These are phyloP conservation scores for Elaphurus davidianus DNA, from an alignment of 2,113 vertebrate genomes.

Conservation along the genomic window DNA sequence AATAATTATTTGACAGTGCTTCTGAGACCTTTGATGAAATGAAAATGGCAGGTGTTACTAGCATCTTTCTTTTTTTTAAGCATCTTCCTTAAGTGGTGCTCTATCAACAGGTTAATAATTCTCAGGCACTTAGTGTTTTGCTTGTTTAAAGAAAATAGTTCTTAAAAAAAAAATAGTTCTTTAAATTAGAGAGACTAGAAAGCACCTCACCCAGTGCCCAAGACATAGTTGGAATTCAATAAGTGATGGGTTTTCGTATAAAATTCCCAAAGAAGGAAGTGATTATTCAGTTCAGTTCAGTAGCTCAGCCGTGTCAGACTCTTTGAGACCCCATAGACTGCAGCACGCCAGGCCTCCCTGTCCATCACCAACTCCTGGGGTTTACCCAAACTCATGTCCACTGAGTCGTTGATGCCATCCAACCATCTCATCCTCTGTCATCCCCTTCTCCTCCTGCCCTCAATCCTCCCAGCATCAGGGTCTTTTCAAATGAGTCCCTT, in stretches of 20 bases:
- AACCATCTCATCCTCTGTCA: background rate
- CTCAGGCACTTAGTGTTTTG: background rate
- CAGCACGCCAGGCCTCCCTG: background rate
- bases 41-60: background rate
- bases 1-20: conserved; percentile 5
- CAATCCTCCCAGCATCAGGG: background rate
- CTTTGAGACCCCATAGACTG: background rate
- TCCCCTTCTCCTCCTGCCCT: background rate
- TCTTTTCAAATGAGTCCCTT: background rate
- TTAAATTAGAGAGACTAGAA: background rate
- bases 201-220: background rate
- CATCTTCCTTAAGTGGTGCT: background rate
- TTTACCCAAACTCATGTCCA: background rate
- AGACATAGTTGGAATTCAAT: background rate
- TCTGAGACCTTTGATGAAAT: conserved; percentile 2
- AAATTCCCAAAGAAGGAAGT: background rate
- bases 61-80: background rate
- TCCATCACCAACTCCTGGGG: background rate
- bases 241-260: background rate
- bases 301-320: background rate
- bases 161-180: background rate
- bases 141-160: background rate
- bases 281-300: background rate
- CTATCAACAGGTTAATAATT: background rate
- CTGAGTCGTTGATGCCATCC: background rate